Percentiles rank a stretch among this genome's conserved stretches.
These are phyloP conservation scores for Teleogryllus occipitalis DNA, from an alignment of 1,140 invertebrate genomes.

Conservation along the genomic window DNA sequence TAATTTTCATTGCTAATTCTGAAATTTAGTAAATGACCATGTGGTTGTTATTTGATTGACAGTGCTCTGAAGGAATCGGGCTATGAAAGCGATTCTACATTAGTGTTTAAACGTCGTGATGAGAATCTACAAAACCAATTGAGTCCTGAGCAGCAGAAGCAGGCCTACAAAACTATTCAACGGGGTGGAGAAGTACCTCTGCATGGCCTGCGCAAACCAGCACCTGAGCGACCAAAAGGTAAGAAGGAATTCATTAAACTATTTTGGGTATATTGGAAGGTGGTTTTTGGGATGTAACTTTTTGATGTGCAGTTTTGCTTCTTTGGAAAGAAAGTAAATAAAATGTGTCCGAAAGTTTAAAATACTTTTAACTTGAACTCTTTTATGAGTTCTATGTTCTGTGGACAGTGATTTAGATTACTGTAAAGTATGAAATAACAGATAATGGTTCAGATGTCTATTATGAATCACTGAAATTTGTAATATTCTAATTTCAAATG, in stretches of 20 bases:
- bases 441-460: too few species aligned
- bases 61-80: constrained; percentile 80
- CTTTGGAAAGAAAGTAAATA: too few species aligned
- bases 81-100: constrained; percentile 82
- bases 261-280: too few species aligned
- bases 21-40: not conserved
- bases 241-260: constrained; percentile 28
- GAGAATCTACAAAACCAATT: constrained; percentile 47
- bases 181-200: constrained; percentile 86
- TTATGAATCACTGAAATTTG: too few species aligned
- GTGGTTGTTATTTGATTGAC: constrained; percentile 24
- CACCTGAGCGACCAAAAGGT: constrained; percentile 80
- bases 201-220: constrained; percentile 76
- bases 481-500: too few species aligned
- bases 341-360: too few species aligned
- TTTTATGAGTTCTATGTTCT: too few species aligned
- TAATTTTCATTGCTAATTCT: not conserved
- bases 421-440: too few species aligned
- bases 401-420: too few species aligned
- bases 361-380: too few species aligned
- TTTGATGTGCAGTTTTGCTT: too few species aligned
- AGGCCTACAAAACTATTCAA: constrained; percentile 76
- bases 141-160: constrained; percentile 68
- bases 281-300: too few species aligned
- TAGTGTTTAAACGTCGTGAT: constrained; percentile 68